A percentile compares a stretch with the other conserved stretches of the same genome.
phyloP scores from a whole-genome alignment of 2,113 vertebrate species.

The Aptenodytes patagonicus region DNA sequence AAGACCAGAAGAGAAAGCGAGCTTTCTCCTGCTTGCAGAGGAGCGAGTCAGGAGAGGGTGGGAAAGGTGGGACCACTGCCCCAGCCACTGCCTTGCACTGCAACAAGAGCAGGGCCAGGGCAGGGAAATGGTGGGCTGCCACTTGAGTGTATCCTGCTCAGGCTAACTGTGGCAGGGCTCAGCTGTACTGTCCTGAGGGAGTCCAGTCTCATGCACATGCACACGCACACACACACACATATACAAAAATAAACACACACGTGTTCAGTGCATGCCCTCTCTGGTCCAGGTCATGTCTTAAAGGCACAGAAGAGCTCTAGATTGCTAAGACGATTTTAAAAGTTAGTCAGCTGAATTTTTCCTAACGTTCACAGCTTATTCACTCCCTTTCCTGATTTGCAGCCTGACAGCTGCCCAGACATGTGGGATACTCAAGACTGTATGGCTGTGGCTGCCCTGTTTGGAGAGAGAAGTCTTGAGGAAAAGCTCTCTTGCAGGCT shows the following conservation, averaged over 20 bases:
- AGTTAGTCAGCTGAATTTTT: neutral
- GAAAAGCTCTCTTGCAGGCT: neutral
- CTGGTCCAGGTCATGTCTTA: neutral
- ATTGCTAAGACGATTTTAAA: neutral
- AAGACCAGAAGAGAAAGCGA: neutral
- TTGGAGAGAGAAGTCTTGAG: neutral
- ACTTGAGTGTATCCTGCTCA: neutral
- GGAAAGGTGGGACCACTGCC: neutral
- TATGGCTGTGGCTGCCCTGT: neutral
- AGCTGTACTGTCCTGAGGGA: neutral
- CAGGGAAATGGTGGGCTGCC: neutral
- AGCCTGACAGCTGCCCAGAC: neutral
- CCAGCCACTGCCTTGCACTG: neutral
- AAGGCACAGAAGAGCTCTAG: neutral
- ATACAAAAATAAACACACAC: neutral
- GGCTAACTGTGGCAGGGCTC: neutral
- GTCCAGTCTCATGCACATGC: fast-evolving
- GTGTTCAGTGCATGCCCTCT: neutral
- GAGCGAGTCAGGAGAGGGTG: neutral
- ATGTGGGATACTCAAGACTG: neutral
- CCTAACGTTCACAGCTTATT: neutral
- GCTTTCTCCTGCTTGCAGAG: neutral
- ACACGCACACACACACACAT: fast-evolving
- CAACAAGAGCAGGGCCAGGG: fast-evolving
- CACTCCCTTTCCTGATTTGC: neutral